These are phyloP conservation scores for Thymallus thymallus DNA, from an alignment of 2,113 vertebrate genomes.

Conservation along the genomic window DNA sequence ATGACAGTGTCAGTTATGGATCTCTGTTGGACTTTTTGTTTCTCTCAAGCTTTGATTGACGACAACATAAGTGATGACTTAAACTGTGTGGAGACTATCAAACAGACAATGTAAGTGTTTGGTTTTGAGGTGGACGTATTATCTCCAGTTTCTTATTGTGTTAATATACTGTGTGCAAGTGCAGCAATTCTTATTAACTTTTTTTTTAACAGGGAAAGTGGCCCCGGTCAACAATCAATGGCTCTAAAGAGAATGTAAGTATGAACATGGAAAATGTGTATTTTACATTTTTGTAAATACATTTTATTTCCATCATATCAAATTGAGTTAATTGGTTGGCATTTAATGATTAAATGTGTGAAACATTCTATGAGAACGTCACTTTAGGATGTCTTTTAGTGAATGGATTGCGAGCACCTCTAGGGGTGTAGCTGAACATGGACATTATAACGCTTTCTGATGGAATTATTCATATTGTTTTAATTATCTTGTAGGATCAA, in stretches of 20 bases:
- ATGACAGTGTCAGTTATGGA: not conserved
- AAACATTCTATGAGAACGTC: too few relatives aligned
- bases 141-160: not conserved
- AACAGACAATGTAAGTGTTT: constrained; percentile 26
- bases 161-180: too few relatives aligned
- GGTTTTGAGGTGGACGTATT: not conserved
- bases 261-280: not conserved
- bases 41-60: constrained; percentile 45
- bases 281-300: not conserved
- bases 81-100: constrained; percentile 34
- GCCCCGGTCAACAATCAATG: not conserved
- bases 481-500: constrained; percentile 3
- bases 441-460: not conserved
- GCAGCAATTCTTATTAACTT: not conserved
- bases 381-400: too few relatives aligned
- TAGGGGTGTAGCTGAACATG: not conserved
- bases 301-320: not conserved
- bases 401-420: too few relatives aligned
- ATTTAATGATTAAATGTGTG: too few relatives aligned
- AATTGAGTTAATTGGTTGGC: too few relatives aligned
- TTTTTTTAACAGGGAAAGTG: not conserved
- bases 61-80: constrained; percentile 58
- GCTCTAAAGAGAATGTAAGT: constrained; percentile 30
- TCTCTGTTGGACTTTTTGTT: not conserved
- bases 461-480: not conserved